Evolutionary conservation across 2,797 vertebrate species (phyloP), one percentile per base, ranked within the genome.

Genomic region (Galagoides demidoff): DNA sequence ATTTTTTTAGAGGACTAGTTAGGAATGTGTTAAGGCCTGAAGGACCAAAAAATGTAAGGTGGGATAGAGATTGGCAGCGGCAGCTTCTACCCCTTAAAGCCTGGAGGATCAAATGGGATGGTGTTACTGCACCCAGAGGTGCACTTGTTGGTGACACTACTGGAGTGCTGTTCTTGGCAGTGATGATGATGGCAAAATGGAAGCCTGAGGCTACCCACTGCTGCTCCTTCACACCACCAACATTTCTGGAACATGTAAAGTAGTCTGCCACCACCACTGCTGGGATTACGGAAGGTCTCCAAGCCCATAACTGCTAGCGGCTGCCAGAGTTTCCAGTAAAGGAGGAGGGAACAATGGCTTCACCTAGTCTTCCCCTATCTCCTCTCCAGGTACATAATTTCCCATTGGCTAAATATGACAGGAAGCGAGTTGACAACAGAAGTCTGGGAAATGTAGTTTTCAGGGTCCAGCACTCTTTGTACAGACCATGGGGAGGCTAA

Each of bases 361-460:
- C 3, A 4, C 68, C 70, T 89, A 31, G 85, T 25, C 14, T 22
- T 16, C 29, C 29, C 31, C 45, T 37, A 12, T 17, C 61, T 43
- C 37, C 57, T 94, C 39, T 74, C 49, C 31, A 70, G 68, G 31
- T 39, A 37, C 20, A 45, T 1, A 43, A 64, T 77, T 91, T 83
- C 61, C 52, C 74, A 74, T 37, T 88, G 45, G 43, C 52, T n/a
- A 45, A 92, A 90, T 92, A 49, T 85, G 89, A 83, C 34, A 78
- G 70, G 39, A 95, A 78, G 82, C 25, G 31, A 43, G 31, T 19
- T 64, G 55, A 25, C 68, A 82, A 66, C 23, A 43, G 29, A 22
- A 74, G 16, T 59, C 83, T 85, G 79, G 74, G 90, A 93, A 96
- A 74, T 83, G 90, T 92, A 73, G 71, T 94, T 94, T 77, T 64